Base-by-base conservation (phyloP, 2,113 vertebrate genomes). In the Catharus minimus region DNA sequence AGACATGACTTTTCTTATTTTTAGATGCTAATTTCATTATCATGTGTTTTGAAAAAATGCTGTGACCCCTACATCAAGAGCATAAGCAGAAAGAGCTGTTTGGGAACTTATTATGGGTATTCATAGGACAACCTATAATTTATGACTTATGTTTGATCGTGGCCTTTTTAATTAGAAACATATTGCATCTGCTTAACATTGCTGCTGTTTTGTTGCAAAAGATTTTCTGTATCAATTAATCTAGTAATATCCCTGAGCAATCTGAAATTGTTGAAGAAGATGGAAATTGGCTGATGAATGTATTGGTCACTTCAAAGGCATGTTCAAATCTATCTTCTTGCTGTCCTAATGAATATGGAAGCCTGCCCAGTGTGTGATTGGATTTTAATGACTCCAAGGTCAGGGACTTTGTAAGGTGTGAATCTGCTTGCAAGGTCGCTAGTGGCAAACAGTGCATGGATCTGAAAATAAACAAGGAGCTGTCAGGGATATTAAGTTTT, bases 271-370 rank as follows among this genome's bases (percentile, higher is more conserved):
- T 95, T 95, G 88, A 96, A 92, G 89, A 96, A 95, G 93, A 95
- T 93, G 88, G 91, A 96, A 97, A 98, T 97, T 97, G 95, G 90
- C 94, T 97, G 96, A 97, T 96, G 89, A 95, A 97, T 96, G 94
- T 76, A 91, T 96, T 96, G 95, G 95, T 97, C 94, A 96, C 95
- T 97, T 96, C 90, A 96, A 89, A 98, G 96, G 86, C 87, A 93
- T 96, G 95, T 96, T 97, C 91, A 97, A 97, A 97, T 97, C 94
- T 88, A 96, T 96, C 96, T 97, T 97, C 92, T 95, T 95, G 77
- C 85, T 95, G 73, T 97, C 89, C 94, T 97, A 96, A 97, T 96
- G 96, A 97, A 97, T 95, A 97, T 96, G 95, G 96, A 97, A 96
- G 71, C 72, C 89, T 95, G 93, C 89, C 94, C 92, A 87, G 68